These are phyloP conservation scores for Atractosteus spatula DNA, from an alignment of 2,113 vertebrate species.

Conservation along the genomic window DNA sequence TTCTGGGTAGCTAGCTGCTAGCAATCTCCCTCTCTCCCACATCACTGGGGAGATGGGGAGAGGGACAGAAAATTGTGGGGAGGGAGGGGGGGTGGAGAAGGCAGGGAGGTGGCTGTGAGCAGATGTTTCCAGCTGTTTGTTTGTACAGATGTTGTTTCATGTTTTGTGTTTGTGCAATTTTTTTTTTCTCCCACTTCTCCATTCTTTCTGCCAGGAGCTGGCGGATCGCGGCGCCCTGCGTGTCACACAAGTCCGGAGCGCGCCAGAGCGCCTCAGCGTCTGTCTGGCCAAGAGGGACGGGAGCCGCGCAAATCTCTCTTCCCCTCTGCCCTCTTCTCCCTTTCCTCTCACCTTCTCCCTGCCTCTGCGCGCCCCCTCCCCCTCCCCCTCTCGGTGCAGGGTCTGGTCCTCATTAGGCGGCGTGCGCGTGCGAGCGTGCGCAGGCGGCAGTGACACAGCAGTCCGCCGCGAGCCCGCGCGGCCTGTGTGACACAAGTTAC, in stretches of 20 bases:
- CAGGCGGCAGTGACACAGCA: too few relatives aligned
- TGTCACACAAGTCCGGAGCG: too few relatives aligned
- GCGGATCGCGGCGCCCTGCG: too few relatives aligned
- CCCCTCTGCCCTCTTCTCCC: conserved; percentile 3
- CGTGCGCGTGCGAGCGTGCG: conserved; percentile 39
- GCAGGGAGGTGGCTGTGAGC: conserved; percentile 60
- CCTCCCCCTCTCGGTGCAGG: conserved; percentile 20
- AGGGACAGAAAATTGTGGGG: conserved; percentile 30
- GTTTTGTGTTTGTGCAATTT: conserved; percentile 30
- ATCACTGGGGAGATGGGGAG: conserved; percentile 50
- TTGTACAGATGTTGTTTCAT: conserved; percentile 58
- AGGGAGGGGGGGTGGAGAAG: conserved; percentile 40
- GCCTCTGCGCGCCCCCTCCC: background rate
- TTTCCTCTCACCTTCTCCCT: conserved; percentile 10
- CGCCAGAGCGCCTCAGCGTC: background rate
- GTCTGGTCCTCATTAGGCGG: conserved; percentile 72
- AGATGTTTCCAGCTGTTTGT: conserved; percentile 70
- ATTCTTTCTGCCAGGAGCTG: too few relatives aligned
- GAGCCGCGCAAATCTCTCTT: conserved; percentile 25
- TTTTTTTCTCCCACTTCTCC: too few relatives aligned
- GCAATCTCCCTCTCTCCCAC: conserved; percentile 66
- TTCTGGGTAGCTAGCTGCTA: conserved; percentile 74
- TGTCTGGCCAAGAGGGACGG: conserved; percentile 39
- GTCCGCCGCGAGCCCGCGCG: background rate
- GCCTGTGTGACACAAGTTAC: conserved; percentile 73